Evolutionary conservation across 2,113 vertebrate genomes (phyloP), one percentile per base, ranked within the genome.

Genomic region (Tetrax tetrax): DNA sequence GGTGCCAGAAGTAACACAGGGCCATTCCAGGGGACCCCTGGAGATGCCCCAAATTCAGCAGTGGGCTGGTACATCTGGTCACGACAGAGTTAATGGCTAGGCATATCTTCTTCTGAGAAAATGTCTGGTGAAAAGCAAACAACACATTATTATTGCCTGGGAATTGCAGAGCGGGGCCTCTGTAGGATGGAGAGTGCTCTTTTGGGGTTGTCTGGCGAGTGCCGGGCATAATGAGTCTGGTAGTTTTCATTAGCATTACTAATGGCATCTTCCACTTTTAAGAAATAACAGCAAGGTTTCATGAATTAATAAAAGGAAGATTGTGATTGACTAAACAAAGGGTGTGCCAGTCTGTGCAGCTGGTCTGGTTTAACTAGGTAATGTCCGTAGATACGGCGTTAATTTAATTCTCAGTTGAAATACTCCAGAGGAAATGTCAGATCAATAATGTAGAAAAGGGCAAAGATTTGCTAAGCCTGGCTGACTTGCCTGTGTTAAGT

Each of bases 381-480:
- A 92, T 70, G 94, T 86, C 95, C 89, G 22, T 77, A 93, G 96
- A 86, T 94, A 91, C 2, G 4, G 87, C 16, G 1, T 74, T 97
- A 95, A 97, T 97, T 94, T 90, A 94, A 96, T 97, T 96, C 95
- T 93, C 87, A n/a, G 75, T 23, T 95, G 96, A 97, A 96, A 95
- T 95, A 96, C 95, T 95, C 87, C 93, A 96, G 95, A 95, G 96
- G 93, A 96, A 97, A 96, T 90, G 90, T 96, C 93, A 92, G 94
- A 95, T 95, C 94, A 94, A 96, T 96, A 97, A 90, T 3, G 59
- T 21, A 97, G 94, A 74, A 93, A 97, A 96, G 92, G 96, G 89
- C 95, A 96, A 83, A 84, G 95, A 94, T 91, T 89, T 94, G 95
- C 89, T 91, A 96, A 96, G 89, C 87, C 63, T 91, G 93, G 87